Base-by-base conservation (phyloP, 2,888 invertebrate species). In the Tetragonisca angustula region DNA sequence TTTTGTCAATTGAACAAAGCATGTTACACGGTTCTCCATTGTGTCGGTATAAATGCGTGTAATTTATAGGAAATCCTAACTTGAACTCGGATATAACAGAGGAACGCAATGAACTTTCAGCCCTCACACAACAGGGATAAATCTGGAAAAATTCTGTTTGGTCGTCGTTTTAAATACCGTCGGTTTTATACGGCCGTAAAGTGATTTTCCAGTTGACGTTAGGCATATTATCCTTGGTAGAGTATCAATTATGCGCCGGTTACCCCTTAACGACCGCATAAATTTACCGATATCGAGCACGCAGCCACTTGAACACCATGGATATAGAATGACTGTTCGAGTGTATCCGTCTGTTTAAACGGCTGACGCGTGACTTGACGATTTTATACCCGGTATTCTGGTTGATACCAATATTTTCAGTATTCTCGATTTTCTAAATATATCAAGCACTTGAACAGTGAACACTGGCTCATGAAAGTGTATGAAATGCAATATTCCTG, bases 231-330 rank as follows among this genome's bases (percentile, higher is more conserved):
- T 43, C 81, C 65, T 73, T 50, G 67, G 62, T 64, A 50, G 62
- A 78, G 77, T 62, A 78, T 78, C 84, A 84, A 84, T 84, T 83
- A 84, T 78, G 68, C 50, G 67, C 67, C 49, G 78, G 83, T 83
- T 83, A 83, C 56, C 83, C 74, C 74, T 75, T 78, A 83, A 83
- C 64, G 56, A 69, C 68, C 72, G 21, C 79, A 83, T 83, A 83
- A 79, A 83, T 83, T 83, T 27, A 24, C 69, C 69, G 76, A 76
- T 79, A 79, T 70, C 83, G 76, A 65, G 79, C 67, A 77, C 62
- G 59, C 61, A 52, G 68, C 74, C 64, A 84, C 77, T 82, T 52
- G 83, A 82, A 77, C 73, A n/a, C 56, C 43, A 68, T 67, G 61
- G 36, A 84, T 78, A 72, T 75, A 73, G 83, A 76, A 80, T 68